phyloP scores from a whole-genome alignment of 2,113 vertebrate species.

The Artemisiospiza belli region DNA sequence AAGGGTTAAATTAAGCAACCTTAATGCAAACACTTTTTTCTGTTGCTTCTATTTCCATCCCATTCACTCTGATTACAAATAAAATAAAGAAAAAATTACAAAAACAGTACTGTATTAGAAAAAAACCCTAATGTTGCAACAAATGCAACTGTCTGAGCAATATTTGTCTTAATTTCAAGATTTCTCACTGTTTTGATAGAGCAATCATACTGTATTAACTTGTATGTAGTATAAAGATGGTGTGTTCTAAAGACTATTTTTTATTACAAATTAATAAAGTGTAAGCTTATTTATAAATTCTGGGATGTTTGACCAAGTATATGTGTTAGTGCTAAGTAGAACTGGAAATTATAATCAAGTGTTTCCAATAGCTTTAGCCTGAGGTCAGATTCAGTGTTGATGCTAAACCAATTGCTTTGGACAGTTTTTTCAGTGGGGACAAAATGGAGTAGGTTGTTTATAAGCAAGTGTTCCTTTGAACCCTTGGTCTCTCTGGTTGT shows the following conservation, averaged over 20 bases:
- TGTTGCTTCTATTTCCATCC: background rate
- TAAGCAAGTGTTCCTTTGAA: slow-evolving; percentile 51
- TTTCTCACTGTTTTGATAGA: background rate
- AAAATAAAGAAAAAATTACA: background rate
- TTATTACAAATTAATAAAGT: background rate
- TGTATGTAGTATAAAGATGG: background rate
- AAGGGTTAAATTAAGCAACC: background rate
- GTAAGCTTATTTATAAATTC: background rate
- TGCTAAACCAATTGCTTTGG: slow-evolving; percentile 41
- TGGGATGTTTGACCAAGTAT: background rate
- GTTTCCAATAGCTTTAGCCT: slow-evolving; percentile 28
- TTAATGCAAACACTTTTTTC: background rate
- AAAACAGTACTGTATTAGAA: background rate
- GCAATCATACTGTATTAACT: background rate
- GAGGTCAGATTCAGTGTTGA: background rate
- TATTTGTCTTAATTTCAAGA: background rate
- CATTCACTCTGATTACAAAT: background rate
- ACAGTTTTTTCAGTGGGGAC: slow-evolving; percentile 36
- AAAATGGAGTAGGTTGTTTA: slow-evolving; percentile 40
- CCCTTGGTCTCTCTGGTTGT: background rate
- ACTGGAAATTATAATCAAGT: background rate
- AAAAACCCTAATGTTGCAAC: background rate
- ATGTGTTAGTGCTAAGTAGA: background rate
- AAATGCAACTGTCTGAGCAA: background rate
- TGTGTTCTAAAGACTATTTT: background rate